Percentiles rank a stretch among this genome's conserved stretches.
These are phyloP conservation scores for Drosophila virilis DNA, from an alignment of 1,140 invertebrate genomes.

Conservation along the genomic window DNA sequence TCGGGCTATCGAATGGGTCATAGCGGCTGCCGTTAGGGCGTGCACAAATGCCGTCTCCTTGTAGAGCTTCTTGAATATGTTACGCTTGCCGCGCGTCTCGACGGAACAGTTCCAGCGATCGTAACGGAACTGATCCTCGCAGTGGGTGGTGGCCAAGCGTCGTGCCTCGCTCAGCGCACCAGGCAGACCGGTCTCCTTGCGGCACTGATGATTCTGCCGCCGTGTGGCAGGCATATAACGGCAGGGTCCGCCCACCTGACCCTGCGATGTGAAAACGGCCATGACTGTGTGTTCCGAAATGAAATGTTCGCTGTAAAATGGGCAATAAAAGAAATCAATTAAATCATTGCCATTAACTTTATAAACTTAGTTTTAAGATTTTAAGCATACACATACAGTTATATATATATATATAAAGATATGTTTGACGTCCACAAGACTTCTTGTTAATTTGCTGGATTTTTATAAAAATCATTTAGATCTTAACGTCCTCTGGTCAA, in stretches of 20 bases:
- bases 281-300: slow-evolving; percentile 83
- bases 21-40: slow-evolving; percentile 89
- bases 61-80: slow-evolving; percentile 87
- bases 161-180: slow-evolving; percentile 85
- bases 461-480: background rate
- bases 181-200: slow-evolving; percentile 85
- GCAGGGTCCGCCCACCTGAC: slow-evolving; percentile 79
- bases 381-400: slow-evolving; percentile 9
- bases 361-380: background rate
- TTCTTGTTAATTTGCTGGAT: slow-evolving; percentile 7
- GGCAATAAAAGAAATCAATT: background rate
- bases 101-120: slow-evolving; percentile 88
- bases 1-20: slow-evolving; percentile 89
- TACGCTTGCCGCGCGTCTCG: slow-evolving; percentile 85
- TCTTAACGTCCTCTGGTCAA: slow-evolving; percentile 21
- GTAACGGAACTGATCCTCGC: slow-evolving; percentile 86
- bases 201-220: slow-evolving; percentile 85
- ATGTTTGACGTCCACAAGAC: slow-evolving; percentile 56
- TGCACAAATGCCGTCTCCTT: slow-evolving; percentile 93
- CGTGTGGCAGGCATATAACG: slow-evolving; percentile 79
- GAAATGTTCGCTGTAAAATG: slow-evolving; percentile 68
- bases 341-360: background rate
- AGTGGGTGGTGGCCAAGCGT: slow-evolving; percentile 85
- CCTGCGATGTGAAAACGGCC: slow-evolving; percentile 80
- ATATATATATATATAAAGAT: slow-evolving; percentile 29